A percentile compares a stretch with the other conserved stretches of the same genome.
Conservation (phyloP, 2,888 invertebrate genomes). For the Eurois occulta region DNA sequence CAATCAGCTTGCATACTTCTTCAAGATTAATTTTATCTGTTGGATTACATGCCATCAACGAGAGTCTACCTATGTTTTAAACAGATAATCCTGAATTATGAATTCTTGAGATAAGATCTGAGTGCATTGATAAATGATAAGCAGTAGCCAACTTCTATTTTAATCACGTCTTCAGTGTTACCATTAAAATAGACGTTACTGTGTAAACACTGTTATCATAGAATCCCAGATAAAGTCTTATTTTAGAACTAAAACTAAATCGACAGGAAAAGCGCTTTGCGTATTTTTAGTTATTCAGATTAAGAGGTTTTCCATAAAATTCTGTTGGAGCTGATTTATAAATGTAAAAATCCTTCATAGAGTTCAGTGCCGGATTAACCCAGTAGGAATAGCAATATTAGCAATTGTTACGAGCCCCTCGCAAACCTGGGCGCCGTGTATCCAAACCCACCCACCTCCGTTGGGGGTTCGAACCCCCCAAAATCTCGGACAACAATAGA, state of each 20-base stretch:
- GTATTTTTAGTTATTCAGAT: neutral
- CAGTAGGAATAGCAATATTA: no score
- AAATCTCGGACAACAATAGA: no score
- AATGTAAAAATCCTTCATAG: neutral
- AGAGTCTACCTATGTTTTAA: conserved; percentile 1
- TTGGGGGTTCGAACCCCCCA: no score
- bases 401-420: no score
- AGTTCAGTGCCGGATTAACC: no score
- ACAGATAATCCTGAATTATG: conserved; percentile 25
- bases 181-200: neutral
- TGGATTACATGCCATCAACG: conserved; percentile 18
- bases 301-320: neutral
- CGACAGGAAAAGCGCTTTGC: neutral
- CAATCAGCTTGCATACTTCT: conserved; percentile 17
- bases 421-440: no score
- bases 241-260: neutral
- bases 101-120: conserved; percentile 24
- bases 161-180: neutral
- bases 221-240: neutral
- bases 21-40: conserved; percentile 16
- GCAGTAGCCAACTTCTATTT: neutral
- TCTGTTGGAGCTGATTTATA: neutral
- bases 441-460: no score
- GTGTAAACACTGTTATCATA: neutral
- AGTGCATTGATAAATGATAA: conserved; percentile 13